Base-by-base conservation (phyloP, 2,888 invertebrate genomes). In the Scaptomyza parva region DNA sequence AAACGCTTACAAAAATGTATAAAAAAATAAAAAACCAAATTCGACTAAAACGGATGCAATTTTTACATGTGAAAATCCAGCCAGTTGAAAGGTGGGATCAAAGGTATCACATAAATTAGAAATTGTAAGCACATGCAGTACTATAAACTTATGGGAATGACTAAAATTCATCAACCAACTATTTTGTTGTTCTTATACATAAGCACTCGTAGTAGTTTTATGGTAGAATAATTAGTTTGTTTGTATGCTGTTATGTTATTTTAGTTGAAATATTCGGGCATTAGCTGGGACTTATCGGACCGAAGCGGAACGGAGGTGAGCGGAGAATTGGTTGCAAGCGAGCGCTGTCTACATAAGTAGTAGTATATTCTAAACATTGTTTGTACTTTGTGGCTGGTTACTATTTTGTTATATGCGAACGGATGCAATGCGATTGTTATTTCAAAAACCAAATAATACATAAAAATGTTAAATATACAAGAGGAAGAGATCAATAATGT, bases 401-500 rank as follows among this genome's bases (percentile, higher is more conserved):
- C 52, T 35, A 51, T 63, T 37, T 53, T 9, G 9, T 57, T 59
- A 37, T 50, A 64, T 61, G 55, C 61, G 48, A 75, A 73, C 76
- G 76, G 67, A 79, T 76, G 71, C 67, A 59, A 76, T 58, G 77
- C 57, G 63, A 64, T 60, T 58, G 52, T 37, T 62, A 58, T 59
- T 71, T 54, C 58, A 70, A 70, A 70, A 72, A 54, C 64, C 57
- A 72, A 76, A 70, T 48, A 26, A 41, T 55, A 52, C n/a, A 26
- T 48, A 17, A 51, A 43, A 52, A 26, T 60, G 47, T 84, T 66
- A 53, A 66, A 73, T 70, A 75, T 87, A 85, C 68, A 68, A 62
- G 64, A 79, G 60, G 58, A 79, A 67, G 60, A 67, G 65, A 66
- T 86, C 78, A 80, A 80, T 68, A 55, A n/a, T n/a, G n/a, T n/a